phyloP scores from a whole-genome alignment of 2,113 vertebrate species.

The Oreochromis tanganicae region DNA sequence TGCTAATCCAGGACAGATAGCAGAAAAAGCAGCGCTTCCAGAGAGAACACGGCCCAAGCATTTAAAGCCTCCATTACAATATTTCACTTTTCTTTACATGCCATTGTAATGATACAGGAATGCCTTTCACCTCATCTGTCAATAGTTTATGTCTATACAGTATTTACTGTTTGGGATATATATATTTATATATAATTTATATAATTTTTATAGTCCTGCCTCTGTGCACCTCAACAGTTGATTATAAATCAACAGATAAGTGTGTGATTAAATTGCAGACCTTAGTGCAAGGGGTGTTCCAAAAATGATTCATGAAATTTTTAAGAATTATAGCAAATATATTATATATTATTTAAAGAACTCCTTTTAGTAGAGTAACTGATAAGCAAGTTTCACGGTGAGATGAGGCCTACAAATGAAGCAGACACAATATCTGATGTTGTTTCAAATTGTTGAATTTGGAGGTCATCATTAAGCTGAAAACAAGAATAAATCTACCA shows the following conservation, averaged over 20 bases:
- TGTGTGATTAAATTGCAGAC: not conserved
- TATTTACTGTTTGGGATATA: no score
- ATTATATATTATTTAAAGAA: not conserved
- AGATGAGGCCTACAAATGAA: not conserved
- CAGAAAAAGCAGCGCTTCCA: not conserved
- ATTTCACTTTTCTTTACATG: no score
- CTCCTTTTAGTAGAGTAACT: not conserved
- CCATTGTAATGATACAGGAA: no score
- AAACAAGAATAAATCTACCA: not conserved
- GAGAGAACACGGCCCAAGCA: not conserved
- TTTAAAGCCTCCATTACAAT: no score
- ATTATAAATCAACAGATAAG: not conserved
- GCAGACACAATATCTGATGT: not conserved
- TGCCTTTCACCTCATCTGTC: no score
- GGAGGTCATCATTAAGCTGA: not conserved
- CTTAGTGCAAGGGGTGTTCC: rapidly evolving
- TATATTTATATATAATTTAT: not conserved
- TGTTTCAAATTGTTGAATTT: not conserved
- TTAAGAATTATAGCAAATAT: not conserved
- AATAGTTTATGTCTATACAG: no score
- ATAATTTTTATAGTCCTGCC: rapidly evolving
- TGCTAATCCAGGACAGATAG: not conserved
- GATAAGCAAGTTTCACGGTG: no score
- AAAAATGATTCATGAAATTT: not conserved
- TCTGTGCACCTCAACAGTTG: not conserved